Evolutionary conservation across 2,113 vertebrate species (phyloP), one percentile per base, ranked within the genome.

Genomic region (Pomatostomus ruficeps): DNA sequence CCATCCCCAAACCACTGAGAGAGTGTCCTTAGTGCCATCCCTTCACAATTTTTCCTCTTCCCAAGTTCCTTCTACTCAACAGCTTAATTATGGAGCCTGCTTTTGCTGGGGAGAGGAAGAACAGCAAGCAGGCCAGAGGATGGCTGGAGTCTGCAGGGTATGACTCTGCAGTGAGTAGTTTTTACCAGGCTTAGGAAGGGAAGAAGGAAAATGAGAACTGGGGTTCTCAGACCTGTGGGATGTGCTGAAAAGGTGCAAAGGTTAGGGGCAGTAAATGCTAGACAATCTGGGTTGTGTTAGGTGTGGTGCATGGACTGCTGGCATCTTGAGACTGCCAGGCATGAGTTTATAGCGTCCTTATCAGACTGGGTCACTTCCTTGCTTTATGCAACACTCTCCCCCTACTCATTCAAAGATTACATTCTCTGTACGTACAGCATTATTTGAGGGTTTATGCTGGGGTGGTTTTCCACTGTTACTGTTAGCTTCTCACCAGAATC

Each of bases 1-100:
- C 7, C 1, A 58, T 42, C 14, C 20, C 21, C 0, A 0, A 16
- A 19, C 14, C 25, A 8, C 38, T n/a, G 33, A 20, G 26, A 38
- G 17, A 1, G 7, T 33, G n/a, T 36, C 36, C 10, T 36, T 16
- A 6, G 14, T 78, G 38, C 28, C 14, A 18, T 20, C 6, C 31
- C 4, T 48, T 29, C 19, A 10, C 22, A 10, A 1, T 23, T 33
- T 29, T 46, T 11, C 12, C 16, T 55, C 18, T 80, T 76, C 23
- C 14, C 14, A 18, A 58, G 25, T 28, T 48, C 19, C 11, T 0
- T 33, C 45, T 71, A 8, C 28, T 66, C 38, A 18, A 9, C 8
- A 58, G n/a, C 35, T 80, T 55, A 6, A 5, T 57, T 65, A 11
- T 28, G 26, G 26, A 73, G 40, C 40, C 51, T n/a, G 11, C 13